Conservation (phyloP, 2,797 vertebrate species). For the Cyclopterus lumpus region DNA sequence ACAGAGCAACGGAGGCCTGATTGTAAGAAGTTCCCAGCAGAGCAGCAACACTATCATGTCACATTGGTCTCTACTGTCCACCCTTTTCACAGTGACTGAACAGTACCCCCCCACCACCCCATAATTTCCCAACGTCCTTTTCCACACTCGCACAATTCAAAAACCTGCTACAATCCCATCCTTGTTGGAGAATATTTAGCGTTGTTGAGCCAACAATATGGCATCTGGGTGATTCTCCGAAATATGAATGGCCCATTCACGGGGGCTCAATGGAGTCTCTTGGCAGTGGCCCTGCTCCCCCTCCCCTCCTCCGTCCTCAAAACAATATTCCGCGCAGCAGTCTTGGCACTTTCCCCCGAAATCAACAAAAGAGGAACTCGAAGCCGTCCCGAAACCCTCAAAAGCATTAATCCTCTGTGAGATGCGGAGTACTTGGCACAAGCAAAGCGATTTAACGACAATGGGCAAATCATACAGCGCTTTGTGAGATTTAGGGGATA, state of each 20-base stretch:
- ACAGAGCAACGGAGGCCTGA: neutral
- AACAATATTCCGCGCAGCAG: constrained; percentile 83
- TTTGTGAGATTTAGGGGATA: constrained; percentile 81
- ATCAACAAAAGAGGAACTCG: constrained; percentile 81
- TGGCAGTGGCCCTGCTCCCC: constrained; percentile 75
- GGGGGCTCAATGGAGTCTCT: constrained; percentile 78
- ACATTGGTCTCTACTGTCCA: constrained; percentile 14
- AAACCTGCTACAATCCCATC: constrained; percentile 76
- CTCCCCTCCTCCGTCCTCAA: constrained; percentile 73
- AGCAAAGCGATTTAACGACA: constrained; percentile 79
- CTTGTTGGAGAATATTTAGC: constrained; percentile 80
- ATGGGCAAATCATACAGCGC: constrained; percentile 82
- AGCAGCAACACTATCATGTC: neutral
- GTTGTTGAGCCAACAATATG: constrained; percentile 83
- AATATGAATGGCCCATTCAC: constrained; percentile 89
- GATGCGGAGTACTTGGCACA: constrained; percentile 79
- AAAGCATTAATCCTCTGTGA: constrained; percentile 80
- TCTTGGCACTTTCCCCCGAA: constrained; percentile 81
- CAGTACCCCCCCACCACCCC: neutral
- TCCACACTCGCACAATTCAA: constrained; percentile 57
- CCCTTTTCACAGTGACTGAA: constrained; percentile 20
- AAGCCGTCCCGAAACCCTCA: constrained; percentile 78
- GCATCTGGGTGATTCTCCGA: constrained; percentile 85
- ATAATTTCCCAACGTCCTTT: constrained; percentile 55
- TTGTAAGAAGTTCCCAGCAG: neutral